phyloP scores from a whole-genome alignment of 2,888 invertebrate species.

The Agrochola litura region DNA sequence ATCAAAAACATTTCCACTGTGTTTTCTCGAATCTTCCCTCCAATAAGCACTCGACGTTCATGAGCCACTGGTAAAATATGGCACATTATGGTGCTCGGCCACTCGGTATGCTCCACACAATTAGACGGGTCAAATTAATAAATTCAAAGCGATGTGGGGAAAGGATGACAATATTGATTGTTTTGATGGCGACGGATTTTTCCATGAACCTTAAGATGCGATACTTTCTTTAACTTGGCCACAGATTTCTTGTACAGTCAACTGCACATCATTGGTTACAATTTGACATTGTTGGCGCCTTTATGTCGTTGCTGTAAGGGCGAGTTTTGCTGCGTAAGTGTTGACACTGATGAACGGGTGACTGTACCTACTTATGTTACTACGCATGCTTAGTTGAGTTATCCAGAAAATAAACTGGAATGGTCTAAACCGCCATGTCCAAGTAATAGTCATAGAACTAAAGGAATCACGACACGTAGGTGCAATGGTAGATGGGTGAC shows the following conservation, averaged over 20 bases:
- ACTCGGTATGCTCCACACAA: slow-evolving; percentile 39
- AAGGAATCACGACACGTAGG: not conserved
- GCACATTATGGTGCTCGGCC: slow-evolving; percentile 19
- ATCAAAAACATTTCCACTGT: slow-evolving; percentile 51
- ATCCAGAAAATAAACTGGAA: not conserved
- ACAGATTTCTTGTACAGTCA: not conserved
- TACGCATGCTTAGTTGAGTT: not conserved
- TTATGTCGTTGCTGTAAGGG: not conserved
- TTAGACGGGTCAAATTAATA: slow-evolving; percentile 68
- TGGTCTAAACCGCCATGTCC: not conserved
- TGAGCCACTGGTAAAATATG: slow-evolving; percentile 49
- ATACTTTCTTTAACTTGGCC: not conserved
- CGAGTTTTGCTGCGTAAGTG: not conserved
- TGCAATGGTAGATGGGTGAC: too few species aligned
- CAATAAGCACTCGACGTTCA: slow-evolving; percentile 49
- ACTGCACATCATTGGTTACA: too few species aligned
- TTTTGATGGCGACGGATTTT: slow-evolving; percentile 35
- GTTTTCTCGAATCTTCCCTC: slow-evolving; percentile 55
- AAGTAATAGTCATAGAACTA: not conserved
- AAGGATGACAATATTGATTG: slow-evolving; percentile 35
- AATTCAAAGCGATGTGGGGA: slow-evolving; percentile 42
- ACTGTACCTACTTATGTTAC: not conserved
- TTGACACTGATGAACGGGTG: not conserved
- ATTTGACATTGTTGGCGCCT: not conserved
- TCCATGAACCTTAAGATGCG: slow-evolving; percentile 11